Percentiles rank a stretch among this genome's conserved stretches.
These are phyloP conservation scores for Diuraphis noxia DNA, from an alignment of 1,140 invertebrate species.

Conservation along the genomic window DNA sequence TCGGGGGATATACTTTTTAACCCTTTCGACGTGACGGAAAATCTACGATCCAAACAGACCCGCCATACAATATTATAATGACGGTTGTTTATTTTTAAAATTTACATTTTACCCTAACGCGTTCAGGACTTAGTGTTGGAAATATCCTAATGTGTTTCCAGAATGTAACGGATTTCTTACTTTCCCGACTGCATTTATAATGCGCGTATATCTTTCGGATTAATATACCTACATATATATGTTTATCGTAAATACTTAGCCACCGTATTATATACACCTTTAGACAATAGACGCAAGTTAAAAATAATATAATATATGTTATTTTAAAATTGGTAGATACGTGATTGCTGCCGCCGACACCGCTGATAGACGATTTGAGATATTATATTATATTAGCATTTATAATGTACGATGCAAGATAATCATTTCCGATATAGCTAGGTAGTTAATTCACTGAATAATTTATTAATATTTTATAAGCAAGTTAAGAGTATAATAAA, in stretches of 20 bases:
- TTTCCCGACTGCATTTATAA: not conserved
- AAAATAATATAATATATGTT: not conserved
- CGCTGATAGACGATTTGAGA: not conserved
- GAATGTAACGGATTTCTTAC: conserved; percentile 2
- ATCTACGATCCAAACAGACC: not conserved
- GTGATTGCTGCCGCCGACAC: not conserved
- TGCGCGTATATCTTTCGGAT: not conserved
- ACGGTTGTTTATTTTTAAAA: conserved; percentile 3
- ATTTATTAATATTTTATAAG: not conserved
- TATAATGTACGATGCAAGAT: not conserved
- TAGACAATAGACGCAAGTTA: not conserved
- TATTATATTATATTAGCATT: not conserved
- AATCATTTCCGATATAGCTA: not conserved
- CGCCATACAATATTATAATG: not conserved
- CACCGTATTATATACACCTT: not conserved
- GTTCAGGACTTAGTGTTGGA: not conserved
- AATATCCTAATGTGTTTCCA: not conserved
- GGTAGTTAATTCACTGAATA: not conserved
- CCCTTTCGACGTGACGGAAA: conserved; percentile 11
- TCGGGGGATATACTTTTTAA: not conserved
- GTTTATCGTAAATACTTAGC: not conserved
- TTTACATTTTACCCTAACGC: not conserved
- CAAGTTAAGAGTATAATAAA: not conserved
- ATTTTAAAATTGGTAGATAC: not conserved
- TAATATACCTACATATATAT: not conserved